Evolutionary conservation across 1,140 invertebrate genomes (phyloP).

Genomic region (Euborellia annulipes): DNA sequence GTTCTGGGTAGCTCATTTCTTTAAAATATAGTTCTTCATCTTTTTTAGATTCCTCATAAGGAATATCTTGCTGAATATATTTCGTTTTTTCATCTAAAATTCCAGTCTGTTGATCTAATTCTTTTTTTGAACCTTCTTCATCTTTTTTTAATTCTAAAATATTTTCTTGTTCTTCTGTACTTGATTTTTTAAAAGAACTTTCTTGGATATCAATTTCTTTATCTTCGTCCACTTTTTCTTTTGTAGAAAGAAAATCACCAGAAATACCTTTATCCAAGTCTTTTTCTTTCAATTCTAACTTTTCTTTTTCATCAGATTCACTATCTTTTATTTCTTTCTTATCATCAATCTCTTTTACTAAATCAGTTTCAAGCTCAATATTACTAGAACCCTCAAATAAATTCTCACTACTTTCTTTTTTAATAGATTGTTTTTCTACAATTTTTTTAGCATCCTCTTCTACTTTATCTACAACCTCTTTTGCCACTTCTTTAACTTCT

Average conservation of each 20-base stretch:
- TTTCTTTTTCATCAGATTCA: slow-evolving; percentile 10
- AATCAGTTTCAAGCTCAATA: slow-evolving; percentile 13
- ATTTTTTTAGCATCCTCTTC: slow-evolving; percentile 5
- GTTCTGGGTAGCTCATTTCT: no score
- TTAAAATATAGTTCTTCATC: no score
- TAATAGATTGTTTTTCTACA: slow-evolving; percentile 3
- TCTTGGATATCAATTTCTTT: slow-evolving; percentile 18
- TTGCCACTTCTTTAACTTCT: slow-evolving; percentile 3
- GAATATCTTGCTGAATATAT: no score
- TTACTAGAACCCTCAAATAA: slow-evolving; percentile 11
- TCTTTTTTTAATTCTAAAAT: neutral
- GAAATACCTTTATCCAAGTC: slow-evolving; percentile 22
- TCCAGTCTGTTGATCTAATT: no score
- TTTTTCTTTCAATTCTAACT: slow-evolving; percentile 20
- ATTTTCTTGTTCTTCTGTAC: no score
- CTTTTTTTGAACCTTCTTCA: slow-evolving; percentile 1
- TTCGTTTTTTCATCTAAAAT: no score
- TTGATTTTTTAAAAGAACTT: slow-evolving; percentile 4
- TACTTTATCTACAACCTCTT: slow-evolving; percentile 8
- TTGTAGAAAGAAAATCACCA: no score
- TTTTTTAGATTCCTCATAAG: no score
- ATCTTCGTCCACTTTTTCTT: slow-evolving; percentile 25
- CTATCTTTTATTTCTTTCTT: slow-evolving; percentile 11
- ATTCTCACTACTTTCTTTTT: slow-evolving; percentile 2
- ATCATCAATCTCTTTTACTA: slow-evolving; percentile 26